phyloP scores from a whole-genome alignment of 2,888 invertebrate genomes.

The Synanthedon andrenaeformis region DNA sequence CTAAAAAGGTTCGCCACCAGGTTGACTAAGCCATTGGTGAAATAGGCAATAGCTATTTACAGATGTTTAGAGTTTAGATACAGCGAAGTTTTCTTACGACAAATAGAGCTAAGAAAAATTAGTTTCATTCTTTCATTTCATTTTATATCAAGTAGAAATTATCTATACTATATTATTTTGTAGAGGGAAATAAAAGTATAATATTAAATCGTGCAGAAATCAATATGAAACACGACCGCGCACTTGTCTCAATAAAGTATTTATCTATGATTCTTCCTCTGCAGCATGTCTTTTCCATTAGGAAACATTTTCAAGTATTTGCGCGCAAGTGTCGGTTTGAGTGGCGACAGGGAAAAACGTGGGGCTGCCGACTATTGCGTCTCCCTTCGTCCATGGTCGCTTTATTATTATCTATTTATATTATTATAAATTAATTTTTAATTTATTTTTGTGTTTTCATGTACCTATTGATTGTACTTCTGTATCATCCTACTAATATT shows the following conservation, averaged over 20 bases:
- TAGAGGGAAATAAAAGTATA: neutral
- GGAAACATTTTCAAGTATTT: constrained; percentile 59
- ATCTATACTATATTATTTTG: no score
- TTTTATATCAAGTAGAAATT: no score
- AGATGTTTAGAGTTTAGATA: neutral
- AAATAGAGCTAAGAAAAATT: no score
- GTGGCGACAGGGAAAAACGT: constrained; percentile 50
- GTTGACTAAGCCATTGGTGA: no score
- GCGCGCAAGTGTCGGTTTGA: constrained; percentile 51
- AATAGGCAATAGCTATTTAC: neutral
- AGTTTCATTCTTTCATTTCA: no score
- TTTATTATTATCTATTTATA: no score
- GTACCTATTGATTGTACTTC: no score
- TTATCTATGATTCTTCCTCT: constrained; percentile 50
- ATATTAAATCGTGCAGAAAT: constrained; percentile 23
- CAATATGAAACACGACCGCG: constrained; percentile 39
- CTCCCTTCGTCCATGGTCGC: constrained; percentile 1
- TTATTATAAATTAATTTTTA: no score
- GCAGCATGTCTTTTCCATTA: constrained; percentile 70
- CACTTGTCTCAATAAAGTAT: constrained; percentile 66
- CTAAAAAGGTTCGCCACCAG: no score
- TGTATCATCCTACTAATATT: no score
- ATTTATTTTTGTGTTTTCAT: no score
- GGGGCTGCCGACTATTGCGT: constrained; percentile 8
- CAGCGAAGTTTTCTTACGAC: no score